A percentile compares a stretch with the other conserved stretches of the same genome.
Conservation (phyloP, 2,797 vertebrate genomes). For the Macroramphosus scolopax region DNA sequence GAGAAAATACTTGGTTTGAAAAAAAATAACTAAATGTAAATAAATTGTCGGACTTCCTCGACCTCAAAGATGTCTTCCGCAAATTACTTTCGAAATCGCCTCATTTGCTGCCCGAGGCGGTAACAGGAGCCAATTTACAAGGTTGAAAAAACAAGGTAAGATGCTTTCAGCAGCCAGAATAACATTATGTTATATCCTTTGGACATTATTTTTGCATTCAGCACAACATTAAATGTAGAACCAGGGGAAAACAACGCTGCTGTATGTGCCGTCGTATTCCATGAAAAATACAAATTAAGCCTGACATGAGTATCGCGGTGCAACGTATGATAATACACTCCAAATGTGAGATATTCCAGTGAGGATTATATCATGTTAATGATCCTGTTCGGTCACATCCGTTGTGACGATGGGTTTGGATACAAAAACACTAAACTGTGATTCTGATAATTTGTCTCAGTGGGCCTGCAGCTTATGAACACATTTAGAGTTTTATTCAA, state of each 20-base stretch:
- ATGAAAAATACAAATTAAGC: slow-evolving; percentile 1
- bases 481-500: no score
- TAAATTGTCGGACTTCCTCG: slow-evolving; percentile 41
- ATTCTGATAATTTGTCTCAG: no score
- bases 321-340: not conserved
- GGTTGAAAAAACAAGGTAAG: slow-evolving; percentile 40
- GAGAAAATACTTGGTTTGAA: slow-evolving; percentile 41
- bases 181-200: slow-evolving; percentile 42
- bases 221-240: slow-evolving; percentile 17
- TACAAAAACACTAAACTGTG: no score
- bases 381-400: no score
- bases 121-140: slow-evolving; percentile 64
- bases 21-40: slow-evolving; percentile 47
- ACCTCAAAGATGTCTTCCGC: slow-evolving; percentile 57
- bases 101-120: slow-evolving; percentile 58
- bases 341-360: not conserved
- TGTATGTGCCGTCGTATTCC: not conserved
- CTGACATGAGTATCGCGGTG: not conserved
- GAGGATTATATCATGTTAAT: no score
- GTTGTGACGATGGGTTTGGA: no score
- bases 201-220: slow-evolving; percentile 36
- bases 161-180: slow-evolving; percentile 31
- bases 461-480: no score
- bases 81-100: slow-evolving; percentile 66
- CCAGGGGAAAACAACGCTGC: slow-evolving; percentile 5